Evolutionary conservation across 2,888 invertebrate species (phyloP).

Genomic region (Chironomus tentans): DNA sequence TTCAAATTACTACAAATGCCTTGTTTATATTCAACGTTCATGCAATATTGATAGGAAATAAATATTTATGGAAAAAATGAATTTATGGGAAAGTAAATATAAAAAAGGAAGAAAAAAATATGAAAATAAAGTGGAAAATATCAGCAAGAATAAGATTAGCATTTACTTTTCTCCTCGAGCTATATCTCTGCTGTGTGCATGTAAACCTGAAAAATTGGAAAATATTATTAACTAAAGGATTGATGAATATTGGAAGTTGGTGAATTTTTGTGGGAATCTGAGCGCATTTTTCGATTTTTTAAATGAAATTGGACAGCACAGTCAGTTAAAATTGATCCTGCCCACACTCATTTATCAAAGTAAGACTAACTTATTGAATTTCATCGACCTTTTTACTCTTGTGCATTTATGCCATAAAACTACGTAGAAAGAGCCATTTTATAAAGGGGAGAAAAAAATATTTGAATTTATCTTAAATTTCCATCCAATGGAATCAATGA

Average conservation of each 20-base stretch:
- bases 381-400: neutral
- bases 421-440: too few species aligned
- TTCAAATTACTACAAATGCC: conserved; percentile 14
- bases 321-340: too few species aligned
- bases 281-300: neutral
- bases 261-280: neutral
- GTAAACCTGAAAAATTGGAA: neutral
- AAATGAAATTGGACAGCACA: too few species aligned
- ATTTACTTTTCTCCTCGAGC: neutral
- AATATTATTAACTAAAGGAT: neutral
- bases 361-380: neutral
- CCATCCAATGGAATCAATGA: too few species aligned
- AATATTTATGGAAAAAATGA: conserved; percentile 16
- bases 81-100: conserved; percentile 5
- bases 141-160: neutral
- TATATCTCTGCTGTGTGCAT: neutral
- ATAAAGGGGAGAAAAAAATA: too few species aligned
- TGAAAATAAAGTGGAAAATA: neutral
- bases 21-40: conserved; percentile 24
- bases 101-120: neutral
- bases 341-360: too few species aligned
- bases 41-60: conserved; percentile 25
- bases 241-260: neutral
- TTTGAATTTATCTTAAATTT: too few species aligned
- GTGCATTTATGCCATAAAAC: too few species aligned